A percentile compares a stretch with the other conserved stretches of the same genome.
These are phyloP conservation scores for Manis crassicaudata DNA, from an alignment of 2,797 vertebrate species.

Conservation along the genomic window DNA sequence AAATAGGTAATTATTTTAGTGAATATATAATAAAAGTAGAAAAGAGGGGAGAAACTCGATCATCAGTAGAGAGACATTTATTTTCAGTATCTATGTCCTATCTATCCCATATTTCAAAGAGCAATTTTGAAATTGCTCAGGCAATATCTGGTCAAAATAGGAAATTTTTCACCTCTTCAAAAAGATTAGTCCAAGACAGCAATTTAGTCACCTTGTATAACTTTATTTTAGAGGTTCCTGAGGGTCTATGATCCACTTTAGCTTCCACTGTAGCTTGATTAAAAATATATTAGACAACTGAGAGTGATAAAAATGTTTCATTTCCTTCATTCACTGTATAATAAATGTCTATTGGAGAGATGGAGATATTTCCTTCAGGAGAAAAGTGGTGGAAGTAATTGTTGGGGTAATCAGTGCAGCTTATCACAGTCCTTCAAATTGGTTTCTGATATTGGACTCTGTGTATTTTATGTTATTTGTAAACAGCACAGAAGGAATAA, in stretches of 20 bases:
- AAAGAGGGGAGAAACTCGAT: neutral
- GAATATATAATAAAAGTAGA: neutral
- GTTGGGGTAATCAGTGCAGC: neutral
- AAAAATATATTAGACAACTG: conserved; percentile 6
- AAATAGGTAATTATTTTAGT: neutral
- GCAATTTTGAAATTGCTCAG: neutral
- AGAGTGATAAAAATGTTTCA: conserved; percentile 20
- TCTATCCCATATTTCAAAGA: neutral
- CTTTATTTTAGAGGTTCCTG: neutral
- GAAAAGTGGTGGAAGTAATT: neutral
- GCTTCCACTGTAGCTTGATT: conserved; percentile 17
- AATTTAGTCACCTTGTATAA: neutral
- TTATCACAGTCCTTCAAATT: neutral
- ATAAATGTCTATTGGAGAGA: neutral
- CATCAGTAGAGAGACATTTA: neutral
- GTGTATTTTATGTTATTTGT: neutral
- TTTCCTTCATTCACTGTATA: neutral
- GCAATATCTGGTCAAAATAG: neutral
- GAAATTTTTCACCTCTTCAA: conserved; percentile 25
- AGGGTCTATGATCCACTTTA: neutral
- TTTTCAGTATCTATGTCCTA: neutral
- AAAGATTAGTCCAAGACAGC: neutral
- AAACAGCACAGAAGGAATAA: neutral
- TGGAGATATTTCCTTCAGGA: neutral
- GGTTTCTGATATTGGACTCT: neutral